Percentiles rank a stretch among this genome's conserved stretches.
These are phyloP conservation scores for Halocynthia roretzi DNA, from an alignment of 23 tunicate genomes.

Conservation along the genomic window DNA sequence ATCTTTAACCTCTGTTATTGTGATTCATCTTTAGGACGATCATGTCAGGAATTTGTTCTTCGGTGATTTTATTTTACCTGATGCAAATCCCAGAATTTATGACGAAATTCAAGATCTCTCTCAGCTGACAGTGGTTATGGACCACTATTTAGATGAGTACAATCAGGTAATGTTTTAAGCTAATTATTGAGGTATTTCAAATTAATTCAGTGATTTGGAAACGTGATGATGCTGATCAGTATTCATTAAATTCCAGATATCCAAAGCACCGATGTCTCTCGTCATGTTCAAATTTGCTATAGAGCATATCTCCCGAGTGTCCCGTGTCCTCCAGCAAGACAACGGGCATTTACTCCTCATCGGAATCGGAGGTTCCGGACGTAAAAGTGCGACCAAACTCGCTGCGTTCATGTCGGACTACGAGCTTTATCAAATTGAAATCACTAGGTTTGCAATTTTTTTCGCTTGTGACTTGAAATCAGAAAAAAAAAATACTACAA, in stretches of 20 bases:
- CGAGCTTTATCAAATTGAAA: conserved; percentile 82
- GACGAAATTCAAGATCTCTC: conserved; percentile 85
- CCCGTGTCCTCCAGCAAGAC: conserved; percentile 87
- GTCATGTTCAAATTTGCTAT: conserved; percentile 98
- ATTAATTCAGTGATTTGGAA: not conserved
- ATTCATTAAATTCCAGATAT: conserved; percentile 34
- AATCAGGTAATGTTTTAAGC: conserved; percentile 64
- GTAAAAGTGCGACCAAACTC: conserved; percentile 79
- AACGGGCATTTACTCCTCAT: conserved; percentile 90
- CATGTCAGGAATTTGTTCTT: conserved; percentile 89
- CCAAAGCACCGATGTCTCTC: conserved; percentile 95
- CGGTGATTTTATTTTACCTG: conserved; percentile 80
- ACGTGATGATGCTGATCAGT: not conserved
- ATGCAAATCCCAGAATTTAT: conserved; percentile 77
- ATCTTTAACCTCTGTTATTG: not conserved
- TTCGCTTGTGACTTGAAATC: not conserved
- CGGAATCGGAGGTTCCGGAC: conserved; percentile 95
- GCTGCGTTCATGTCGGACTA: conserved; percentile 94
- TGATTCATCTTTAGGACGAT: conserved; percentile 41
- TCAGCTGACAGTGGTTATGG: conserved; percentile 70
- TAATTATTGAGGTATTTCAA: not conserved
- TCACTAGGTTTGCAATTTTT: conserved; percentile 54
- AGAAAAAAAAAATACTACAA: no score
- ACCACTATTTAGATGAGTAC: conserved; percentile 82
- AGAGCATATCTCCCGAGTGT: conserved; percentile 92